Conservation (phyloP, 2,888 invertebrate genomes). For the Sarcophaga subvicina region DNA sequence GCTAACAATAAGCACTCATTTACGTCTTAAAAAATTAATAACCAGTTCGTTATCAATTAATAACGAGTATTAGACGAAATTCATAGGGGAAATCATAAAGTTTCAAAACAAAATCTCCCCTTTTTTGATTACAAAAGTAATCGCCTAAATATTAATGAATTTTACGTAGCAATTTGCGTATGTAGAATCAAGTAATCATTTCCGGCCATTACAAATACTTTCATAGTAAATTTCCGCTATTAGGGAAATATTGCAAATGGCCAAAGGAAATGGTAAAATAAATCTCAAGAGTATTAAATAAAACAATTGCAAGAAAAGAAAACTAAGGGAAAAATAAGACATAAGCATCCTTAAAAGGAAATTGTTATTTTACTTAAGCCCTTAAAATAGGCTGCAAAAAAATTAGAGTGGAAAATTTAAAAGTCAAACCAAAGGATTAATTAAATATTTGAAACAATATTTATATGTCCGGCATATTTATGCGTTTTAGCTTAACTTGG, state of each 20-base stretch:
- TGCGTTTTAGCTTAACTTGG: not conserved
- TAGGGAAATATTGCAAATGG: slow-evolving; percentile 28
- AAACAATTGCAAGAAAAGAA: slow-evolving; percentile 40
- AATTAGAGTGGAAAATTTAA: not conserved
- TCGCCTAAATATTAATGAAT: not conserved
- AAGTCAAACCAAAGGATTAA: not conserved
- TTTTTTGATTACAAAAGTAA: not conserved
- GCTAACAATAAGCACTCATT: too few relatives aligned
- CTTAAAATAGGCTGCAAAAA: not conserved
- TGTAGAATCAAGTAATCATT: not conserved
- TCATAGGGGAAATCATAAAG: not conserved
- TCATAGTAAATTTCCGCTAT: slow-evolving; percentile 46
- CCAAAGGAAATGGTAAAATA: slow-evolving; percentile 28
- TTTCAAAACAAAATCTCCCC: not conserved
- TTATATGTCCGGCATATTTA: not conserved
- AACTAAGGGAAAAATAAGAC: not conserved
- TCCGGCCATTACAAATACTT: slow-evolving; percentile 2
- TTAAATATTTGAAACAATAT: not conserved
- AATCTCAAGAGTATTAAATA: slow-evolving; percentile 55
- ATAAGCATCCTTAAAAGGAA: slow-evolving; percentile 4
- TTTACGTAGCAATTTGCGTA: not conserved
- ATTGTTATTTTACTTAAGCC: not conserved
- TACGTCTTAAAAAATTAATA: too few relatives aligned
- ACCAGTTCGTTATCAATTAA: too few relatives aligned
- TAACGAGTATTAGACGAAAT: not conserved